Conservation (phyloP, 2,113 vertebrate species). For the Xiphophorus maculatus region DNA sequence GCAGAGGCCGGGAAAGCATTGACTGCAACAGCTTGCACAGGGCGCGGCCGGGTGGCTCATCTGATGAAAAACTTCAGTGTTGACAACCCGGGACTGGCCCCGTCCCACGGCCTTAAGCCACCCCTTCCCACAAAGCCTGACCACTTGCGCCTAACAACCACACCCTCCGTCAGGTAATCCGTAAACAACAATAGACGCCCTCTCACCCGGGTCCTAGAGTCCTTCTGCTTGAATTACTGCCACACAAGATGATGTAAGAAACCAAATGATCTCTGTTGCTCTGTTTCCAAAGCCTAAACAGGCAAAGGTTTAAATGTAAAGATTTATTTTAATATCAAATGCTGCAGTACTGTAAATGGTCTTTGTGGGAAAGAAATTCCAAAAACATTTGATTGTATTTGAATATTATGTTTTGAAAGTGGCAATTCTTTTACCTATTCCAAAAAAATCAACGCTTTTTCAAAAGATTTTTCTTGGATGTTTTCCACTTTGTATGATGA, state of each 20-base stretch:
- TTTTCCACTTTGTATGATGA: conserved; percentile 25
- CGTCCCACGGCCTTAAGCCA: conserved; percentile 67
- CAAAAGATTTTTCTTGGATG: conserved; percentile 31
- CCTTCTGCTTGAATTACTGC: not conserved
- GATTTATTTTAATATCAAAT: conserved; percentile 62
- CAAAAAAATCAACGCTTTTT: conserved; percentile 25
- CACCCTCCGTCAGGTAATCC: conserved; percentile 79
- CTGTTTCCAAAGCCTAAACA: conserved; percentile 45
- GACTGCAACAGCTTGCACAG: conserved; percentile 24
- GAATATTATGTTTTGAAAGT: conserved; percentile 11
- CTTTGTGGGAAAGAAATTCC: conserved; percentile 45
- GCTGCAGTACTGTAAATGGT: conserved; percentile 77
- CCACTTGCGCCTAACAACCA: conserved; percentile 70
- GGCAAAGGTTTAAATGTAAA: conserved; percentile 65
- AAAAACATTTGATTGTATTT: conserved; percentile 45
- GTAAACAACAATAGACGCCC: not conserved
- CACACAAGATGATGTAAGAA: conserved; percentile 28
- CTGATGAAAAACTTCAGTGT: conserved; percentile 79
- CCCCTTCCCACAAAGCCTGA: conserved; percentile 76
- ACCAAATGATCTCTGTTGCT: conserved; percentile 28
- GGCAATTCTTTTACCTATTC: conserved; percentile 4
- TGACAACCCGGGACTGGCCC: conserved; percentile 39
- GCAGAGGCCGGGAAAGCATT: conserved; percentile 24
- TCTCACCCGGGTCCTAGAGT: conserved; percentile 4
- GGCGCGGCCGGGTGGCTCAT: conserved; percentile 78